phyloP scores from a whole-genome alignment of 2,113 vertebrate species.

The Callionymus lyra region DNA sequence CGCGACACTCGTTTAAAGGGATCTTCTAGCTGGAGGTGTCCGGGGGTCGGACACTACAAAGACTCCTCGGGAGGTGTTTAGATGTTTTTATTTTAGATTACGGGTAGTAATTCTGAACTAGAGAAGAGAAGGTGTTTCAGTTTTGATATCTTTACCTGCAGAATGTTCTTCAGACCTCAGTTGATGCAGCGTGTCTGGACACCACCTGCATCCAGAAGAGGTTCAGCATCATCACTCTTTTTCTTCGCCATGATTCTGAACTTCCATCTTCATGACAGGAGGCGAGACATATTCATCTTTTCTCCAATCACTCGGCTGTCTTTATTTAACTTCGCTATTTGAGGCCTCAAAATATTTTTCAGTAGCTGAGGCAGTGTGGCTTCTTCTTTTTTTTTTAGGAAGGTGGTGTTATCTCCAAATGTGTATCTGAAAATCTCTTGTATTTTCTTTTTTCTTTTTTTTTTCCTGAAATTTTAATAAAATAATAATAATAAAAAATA shows the following conservation, averaged over 20 bases:
- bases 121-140: too few relatives aligned
- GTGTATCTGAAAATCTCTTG: constrained; percentile 66
- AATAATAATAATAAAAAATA: constrained; percentile 49
- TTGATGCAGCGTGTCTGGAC: constrained; percentile 49
- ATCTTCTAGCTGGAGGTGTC: too few relatives aligned
- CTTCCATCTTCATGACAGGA: constrained; percentile 1
- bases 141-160: constrained; percentile 25
- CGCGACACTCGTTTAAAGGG: too few relatives aligned
- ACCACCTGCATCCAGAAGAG: constrained; percentile 65
- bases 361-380: constrained; percentile 57
- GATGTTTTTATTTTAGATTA: constrained; percentile 7
- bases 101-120: too few relatives aligned
- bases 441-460: constrained; percentile 66
- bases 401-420: constrained; percentile 50
- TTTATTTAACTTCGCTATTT: constrained; percentile 77
- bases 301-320: constrained; percentile 38
- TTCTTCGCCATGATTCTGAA: constrained; percentile 46
- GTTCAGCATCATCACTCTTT: constrained; percentile 54
- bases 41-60: too few relatives aligned
- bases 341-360: constrained; percentile 74
- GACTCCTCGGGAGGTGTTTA: too few relatives aligned
- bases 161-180: constrained; percentile 61
- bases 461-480: constrained; percentile 67
- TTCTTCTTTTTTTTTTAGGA: constrained; percentile 29
- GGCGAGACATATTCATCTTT: constrained; percentile 29